Evolutionary conservation across 92 coral and sea anemone species (phyloP), one percentile per base, ranked within the genome.

Genomic region (Zoanthus sociatus): DNA sequence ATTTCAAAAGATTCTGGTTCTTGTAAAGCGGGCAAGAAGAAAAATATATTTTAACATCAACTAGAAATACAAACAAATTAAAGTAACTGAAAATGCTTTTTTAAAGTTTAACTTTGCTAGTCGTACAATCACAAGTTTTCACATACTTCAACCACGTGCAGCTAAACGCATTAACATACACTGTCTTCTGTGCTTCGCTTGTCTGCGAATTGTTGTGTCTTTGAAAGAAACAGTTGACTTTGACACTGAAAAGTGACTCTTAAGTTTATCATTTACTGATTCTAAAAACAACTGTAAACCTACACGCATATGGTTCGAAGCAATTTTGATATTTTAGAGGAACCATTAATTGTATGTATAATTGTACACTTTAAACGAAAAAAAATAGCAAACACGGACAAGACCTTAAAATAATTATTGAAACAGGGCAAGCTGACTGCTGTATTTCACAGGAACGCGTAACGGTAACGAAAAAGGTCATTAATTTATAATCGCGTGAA

Each of bases 161-260:
- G 21, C 17, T 81, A 81, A 81, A 21, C 66, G 75, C 75, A 81
- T 81, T 81, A 81, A 81, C 85, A 81, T 44, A 12, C 10, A 12
- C 17, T 66, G 26, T 46, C 4, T 46, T 21, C 44, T 74, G 47
- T 20, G 58, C 74, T 58, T 81, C 66, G 5, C 53, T 54, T 77
- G 85, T 81, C 85, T 81, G 61, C 13, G n/a, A 81, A 46, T 42
- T 68, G 61, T 10, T 9, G 11, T 45, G 58, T 61, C 75, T 81
- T 67, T 67, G 85, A 81, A 18, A 13, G 14, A 58, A 58, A n/a
- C 1, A 18, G 2, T 13, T 58, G 64, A 58, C 69, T 17, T 63
- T 31, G 21, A 6, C 5, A 17, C 20, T 17, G 14, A 58, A 13
- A 58, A 15, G n/a, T 5, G 2, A 58, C 66, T 12, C 4, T 17